Conservation (phyloP, 2,113 vertebrate species). For the Heliornis fulica region DNA sequence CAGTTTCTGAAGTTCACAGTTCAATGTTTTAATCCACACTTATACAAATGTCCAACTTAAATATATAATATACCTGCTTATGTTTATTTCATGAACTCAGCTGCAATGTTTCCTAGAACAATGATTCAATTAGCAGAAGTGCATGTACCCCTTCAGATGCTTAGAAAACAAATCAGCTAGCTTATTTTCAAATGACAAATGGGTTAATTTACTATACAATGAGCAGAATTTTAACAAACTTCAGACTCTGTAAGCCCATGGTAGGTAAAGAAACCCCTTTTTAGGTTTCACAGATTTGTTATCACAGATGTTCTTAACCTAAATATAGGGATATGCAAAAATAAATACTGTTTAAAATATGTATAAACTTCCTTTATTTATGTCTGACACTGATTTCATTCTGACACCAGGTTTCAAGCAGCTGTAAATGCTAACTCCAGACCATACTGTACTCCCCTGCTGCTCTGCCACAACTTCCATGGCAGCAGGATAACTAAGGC, state of each 20-base stretch:
- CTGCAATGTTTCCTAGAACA: constrained; percentile 26
- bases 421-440: neutral
- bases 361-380: constrained; percentile 67
- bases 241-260: neutral
- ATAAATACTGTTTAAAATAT: constrained; percentile 46
- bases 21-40: neutral
- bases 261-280: neutral
- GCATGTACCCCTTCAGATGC: neutral
- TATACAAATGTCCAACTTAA: neutral
- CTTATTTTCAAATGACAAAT: neutral
- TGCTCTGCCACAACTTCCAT: neutral
- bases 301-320: constrained; percentile 61
- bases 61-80: neutral
- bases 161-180: neutral
- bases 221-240: neutral
- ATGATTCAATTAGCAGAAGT: constrained; percentile 55
- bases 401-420: constrained; percentile 12
- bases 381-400: constrained; percentile 34
- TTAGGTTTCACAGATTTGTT: constrained; percentile 2
- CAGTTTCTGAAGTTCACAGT: neutral
- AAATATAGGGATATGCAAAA: constrained; percentile 52
- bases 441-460: neutral
- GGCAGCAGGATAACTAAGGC: neutral
- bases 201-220: neutral
- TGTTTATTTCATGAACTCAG: constrained; percentile 32